A percentile compares a stretch with the other conserved stretches of the same genome.
phyloP scores from a whole-genome alignment of 2,113 vertebrate species.

The Romanogobio albipinnatus region DNA sequence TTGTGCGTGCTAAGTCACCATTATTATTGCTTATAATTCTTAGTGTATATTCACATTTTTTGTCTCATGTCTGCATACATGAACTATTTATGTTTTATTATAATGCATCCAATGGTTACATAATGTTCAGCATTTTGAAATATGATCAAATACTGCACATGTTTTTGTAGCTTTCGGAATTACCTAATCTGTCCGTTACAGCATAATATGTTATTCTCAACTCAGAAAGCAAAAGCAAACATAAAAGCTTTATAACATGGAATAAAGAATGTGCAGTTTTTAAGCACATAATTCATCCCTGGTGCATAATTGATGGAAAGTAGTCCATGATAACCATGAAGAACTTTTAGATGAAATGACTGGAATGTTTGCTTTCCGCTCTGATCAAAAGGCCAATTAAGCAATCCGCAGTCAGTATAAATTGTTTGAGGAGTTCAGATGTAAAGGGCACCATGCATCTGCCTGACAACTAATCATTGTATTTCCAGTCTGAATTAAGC shows the following conservation, averaged over 20 bases:
- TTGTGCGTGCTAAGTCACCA: neutral
- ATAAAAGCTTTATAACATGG: constrained; percentile 1
- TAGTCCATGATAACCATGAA: neutral
- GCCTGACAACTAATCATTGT: constrained; percentile 49
- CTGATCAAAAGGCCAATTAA: constrained; percentile 57
- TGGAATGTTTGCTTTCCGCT: constrained; percentile 3
- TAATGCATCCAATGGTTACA: neutral
- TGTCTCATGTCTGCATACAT: neutral
- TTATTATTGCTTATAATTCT: neutral
- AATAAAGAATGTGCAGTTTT: constrained; percentile 14
- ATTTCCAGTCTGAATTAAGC: constrained; percentile 37
- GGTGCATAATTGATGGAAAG: constrained; percentile 31
- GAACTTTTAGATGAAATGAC: constrained; percentile 37
- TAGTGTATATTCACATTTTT: neutral
- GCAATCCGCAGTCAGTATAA: constrained; percentile 21
- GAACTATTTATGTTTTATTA: neutral
- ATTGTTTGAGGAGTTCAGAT: constrained; percentile 40
- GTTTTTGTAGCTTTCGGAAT: neutral
- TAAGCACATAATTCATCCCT: neutral
- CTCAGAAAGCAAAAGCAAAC: constrained; percentile 1
- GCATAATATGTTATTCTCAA: constrained; percentile 2
- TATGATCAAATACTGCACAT: neutral
- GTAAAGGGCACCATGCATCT: constrained; percentile 51
- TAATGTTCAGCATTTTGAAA: neutral
- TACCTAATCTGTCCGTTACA: neutral